Conservation (phyloP, 2,888 invertebrate species). For the Pseudoips prasinana region DNA sequence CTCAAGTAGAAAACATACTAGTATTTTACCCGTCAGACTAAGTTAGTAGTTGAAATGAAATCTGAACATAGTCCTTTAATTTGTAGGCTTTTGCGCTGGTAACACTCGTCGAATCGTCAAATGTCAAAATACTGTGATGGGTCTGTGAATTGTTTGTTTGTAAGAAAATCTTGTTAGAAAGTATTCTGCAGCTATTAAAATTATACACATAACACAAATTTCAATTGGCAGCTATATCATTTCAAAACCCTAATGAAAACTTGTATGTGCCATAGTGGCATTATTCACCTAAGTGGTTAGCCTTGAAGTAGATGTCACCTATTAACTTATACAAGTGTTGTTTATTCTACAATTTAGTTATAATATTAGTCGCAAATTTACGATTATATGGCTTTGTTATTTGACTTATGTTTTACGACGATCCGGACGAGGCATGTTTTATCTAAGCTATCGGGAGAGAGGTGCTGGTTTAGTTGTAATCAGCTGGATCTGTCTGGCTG, state of each 20-base stretch:
- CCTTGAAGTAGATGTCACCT: constrained; percentile 81
- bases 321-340: constrained; percentile 76
- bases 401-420: constrained; percentile 75
- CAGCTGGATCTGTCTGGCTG: constrained; percentile 73
- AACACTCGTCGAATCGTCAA: too few relatives aligned
- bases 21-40: too few relatives aligned
- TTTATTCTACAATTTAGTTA: constrained; percentile 80
- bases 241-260: constrained; percentile 37
- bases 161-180: constrained; percentile 72
- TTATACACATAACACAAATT: constrained; percentile 43
- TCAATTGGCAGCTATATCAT: constrained; percentile 32
- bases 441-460: constrained; percentile 77
- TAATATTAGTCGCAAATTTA: constrained; percentile 72
- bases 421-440: constrained; percentile 79
- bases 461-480: constrained; percentile 74
- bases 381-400: constrained; percentile 80
- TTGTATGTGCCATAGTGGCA: constrained; percentile 52
- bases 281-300: constrained; percentile 75
- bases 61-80: too few relatives aligned
- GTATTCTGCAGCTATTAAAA: constrained; percentile 52
- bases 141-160: constrained; percentile 75
- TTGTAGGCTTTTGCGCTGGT: too few relatives aligned
- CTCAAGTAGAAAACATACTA: too few relatives aligned
- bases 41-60: too few relatives aligned
- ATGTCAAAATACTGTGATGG: constrained; percentile 75